phyloP scores from a whole-genome alignment of 2,888 invertebrate genomes.

The Cheiracanthium punctorium region DNA sequence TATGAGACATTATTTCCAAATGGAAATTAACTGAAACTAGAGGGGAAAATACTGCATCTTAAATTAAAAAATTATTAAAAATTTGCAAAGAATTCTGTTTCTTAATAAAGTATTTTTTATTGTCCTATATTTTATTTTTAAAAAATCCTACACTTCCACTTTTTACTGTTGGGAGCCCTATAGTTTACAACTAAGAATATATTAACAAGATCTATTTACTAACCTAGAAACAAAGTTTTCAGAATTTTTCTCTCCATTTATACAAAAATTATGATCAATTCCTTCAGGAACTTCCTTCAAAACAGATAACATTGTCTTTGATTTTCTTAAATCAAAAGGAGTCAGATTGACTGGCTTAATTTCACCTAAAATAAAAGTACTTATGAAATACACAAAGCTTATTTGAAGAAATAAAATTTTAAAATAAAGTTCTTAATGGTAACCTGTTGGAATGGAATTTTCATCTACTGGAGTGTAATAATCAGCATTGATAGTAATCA shows the following conservation, averaged over 20 bases:
- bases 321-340: constrained; percentile 84
- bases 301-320: constrained; percentile 82
- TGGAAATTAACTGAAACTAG: no score
- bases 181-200: constrained; percentile 4
- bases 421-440: neutral
- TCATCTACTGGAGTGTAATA: constrained; percentile 84
- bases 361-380: constrained; percentile 80
- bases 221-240: constrained; percentile 50
- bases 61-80: no score
- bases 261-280: constrained; percentile 88
- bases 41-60: no score
- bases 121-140: no score
- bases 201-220: neutral
- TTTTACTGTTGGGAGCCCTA: no score
- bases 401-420: neutral
- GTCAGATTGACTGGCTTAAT: constrained; percentile 84
- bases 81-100: no score
- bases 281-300: constrained; percentile 82
- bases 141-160: no score
- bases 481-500: constrained; percentile 82
- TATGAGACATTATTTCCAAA: no score
- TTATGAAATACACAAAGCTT: no score
- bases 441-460: constrained; percentile 84
- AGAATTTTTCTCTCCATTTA: constrained; percentile 36
- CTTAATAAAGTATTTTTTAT: no score